phyloP scores from a whole-genome alignment of 2,113 vertebrate species.

The Antennarius striatus region DNA sequence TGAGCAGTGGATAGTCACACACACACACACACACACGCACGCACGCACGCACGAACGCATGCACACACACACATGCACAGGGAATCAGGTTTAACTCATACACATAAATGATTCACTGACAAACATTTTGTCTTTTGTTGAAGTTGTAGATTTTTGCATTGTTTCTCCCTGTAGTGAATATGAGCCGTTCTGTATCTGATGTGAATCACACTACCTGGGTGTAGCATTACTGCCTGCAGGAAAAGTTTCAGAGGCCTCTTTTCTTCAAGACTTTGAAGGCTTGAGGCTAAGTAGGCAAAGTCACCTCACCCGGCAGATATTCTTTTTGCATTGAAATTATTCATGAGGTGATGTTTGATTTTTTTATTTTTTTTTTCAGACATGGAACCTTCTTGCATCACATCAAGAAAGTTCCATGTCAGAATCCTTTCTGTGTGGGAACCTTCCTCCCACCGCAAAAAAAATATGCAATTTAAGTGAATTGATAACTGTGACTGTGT shows the following conservation, averaged over 20 bases:
- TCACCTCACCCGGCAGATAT: not conserved
- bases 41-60: not conserved
- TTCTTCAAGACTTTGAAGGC: constrained; percentile 17
- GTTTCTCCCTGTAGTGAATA: constrained; percentile 18
- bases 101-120: constrained; percentile 1
- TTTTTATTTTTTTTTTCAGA: too few species aligned
- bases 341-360: too few species aligned
- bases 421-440: too few species aligned
- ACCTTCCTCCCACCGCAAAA: too few species aligned
- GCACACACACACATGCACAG: not conserved
- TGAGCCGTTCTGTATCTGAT: constrained; percentile 53
- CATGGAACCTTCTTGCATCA: too few species aligned
- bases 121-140: constrained; percentile 2
- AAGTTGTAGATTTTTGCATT: constrained; percentile 17
- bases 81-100: constrained; percentile 5
- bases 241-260: constrained; percentile 16
- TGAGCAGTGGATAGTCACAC: not conserved
- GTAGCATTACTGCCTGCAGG: constrained; percentile 41
- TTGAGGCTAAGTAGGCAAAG: not conserved
- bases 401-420: too few species aligned
- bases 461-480: too few species aligned
- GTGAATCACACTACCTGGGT: constrained; percentile 19
- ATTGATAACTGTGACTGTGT: too few species aligned
- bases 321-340: not conserved
- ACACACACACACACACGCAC: not conserved